A percentile compares a stretch with the other conserved stretches of the same genome.
These are phyloP conservation scores for Sipha flava DNA, from an alignment of 1,140 invertebrate species.

Conservation along the genomic window DNA sequence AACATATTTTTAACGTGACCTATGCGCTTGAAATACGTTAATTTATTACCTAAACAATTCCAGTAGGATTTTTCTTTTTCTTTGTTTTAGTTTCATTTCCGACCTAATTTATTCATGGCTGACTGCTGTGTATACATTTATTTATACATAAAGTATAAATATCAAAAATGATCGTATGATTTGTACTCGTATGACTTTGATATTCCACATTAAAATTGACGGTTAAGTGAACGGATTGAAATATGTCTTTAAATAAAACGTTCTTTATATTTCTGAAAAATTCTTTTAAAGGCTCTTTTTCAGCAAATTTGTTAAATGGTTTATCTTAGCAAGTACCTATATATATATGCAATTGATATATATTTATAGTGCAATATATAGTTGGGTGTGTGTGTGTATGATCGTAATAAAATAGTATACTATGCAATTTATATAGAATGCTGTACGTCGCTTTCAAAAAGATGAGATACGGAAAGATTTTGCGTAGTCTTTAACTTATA, in stretches of 20 bases:
- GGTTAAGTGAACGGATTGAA: background rate
- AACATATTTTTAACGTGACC: constrained; percentile 23
- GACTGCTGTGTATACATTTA: background rate
- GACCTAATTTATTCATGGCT: background rate
- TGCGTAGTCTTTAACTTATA: too few relatives aligned
- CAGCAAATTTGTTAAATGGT: background rate
- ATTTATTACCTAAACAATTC: constrained; percentile 23
- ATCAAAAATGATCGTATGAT: background rate
- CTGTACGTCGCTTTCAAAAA: background rate
- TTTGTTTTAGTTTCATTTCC: background rate
- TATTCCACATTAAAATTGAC: background rate
- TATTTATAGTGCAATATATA: background rate
- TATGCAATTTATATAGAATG: background rate
- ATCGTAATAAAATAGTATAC: background rate
- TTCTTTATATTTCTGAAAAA: background rate
- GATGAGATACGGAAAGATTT: too few relatives aligned
- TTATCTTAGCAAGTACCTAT: background rate
- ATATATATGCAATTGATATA: background rate
- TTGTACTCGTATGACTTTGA: background rate
- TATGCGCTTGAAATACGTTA: constrained; percentile 8
- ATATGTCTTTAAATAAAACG: background rate
- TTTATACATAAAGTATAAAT: background rate
- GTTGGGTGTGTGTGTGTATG: background rate
- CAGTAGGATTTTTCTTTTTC: background rate
- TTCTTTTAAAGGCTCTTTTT: background rate